Conservation (phyloP, 2,113 vertebrate genomes). For the Taxidea taxus region DNA sequence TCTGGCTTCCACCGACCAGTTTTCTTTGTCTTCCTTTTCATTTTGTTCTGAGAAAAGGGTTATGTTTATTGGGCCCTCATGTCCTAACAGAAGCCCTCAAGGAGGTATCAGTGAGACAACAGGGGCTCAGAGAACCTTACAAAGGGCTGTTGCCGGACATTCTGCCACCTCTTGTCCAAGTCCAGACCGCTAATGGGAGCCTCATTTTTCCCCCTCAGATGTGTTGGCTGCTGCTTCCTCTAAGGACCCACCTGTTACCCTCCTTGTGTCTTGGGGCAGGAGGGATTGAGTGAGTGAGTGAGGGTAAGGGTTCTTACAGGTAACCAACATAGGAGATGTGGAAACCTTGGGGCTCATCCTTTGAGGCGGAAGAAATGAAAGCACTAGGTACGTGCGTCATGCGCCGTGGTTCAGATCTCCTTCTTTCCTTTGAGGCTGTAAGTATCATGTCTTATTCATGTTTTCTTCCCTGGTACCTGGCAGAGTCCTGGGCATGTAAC, state of each 20-base stretch:
- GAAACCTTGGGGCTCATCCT: background rate
- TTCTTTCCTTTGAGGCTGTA: background rate
- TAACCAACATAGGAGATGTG: background rate
- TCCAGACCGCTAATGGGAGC: background rate
- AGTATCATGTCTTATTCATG: background rate
- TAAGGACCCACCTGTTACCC: background rate
- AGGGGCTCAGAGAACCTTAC: background rate
- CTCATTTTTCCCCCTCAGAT: background rate
- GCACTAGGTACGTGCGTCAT: accelerated
- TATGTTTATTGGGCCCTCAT: background rate
- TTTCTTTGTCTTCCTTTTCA: background rate
- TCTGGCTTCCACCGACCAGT: background rate
- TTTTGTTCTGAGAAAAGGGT: background rate
- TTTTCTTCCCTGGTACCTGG: background rate
- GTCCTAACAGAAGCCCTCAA: background rate
- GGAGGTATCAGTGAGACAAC: background rate
- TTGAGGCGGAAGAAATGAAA: background rate
- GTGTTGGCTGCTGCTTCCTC: background rate
- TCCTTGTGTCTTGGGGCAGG: background rate
- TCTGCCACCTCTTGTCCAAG: background rate
- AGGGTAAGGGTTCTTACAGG: background rate
- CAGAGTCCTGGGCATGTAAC: background rate
- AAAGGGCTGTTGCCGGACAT: background rate
- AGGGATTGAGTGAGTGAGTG: background rate
- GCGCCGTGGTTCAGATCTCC: background rate